Base-by-base conservation (phyloP, 2,797 vertebrate species). In the Hydrocynus forskahlii region DNA sequence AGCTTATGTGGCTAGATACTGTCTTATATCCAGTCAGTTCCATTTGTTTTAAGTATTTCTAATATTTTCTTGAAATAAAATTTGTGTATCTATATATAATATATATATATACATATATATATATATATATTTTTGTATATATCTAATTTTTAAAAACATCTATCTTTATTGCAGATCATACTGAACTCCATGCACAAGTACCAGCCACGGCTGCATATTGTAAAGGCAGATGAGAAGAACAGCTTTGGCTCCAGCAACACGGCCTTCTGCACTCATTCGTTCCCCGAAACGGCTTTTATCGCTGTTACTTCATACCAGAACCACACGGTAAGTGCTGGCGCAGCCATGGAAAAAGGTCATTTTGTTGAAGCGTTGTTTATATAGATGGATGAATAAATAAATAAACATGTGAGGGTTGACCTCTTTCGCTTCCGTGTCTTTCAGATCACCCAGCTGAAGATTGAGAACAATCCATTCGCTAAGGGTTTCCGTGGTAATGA, bases 131-230 rank as follows among this genome's bases (percentile, higher is more conserved):
- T n/a, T n/a, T n/a, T 71, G 60, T 67, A 48, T 73, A 21, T 64
- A 45, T 10, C 1, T 45, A 45, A 29, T 29, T 29, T 29, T 45
- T 7, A 7, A 45, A 45, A 45, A 45, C 1, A 7, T 10, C 86
- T 43, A 67, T 63, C 79, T 60, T 89, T 86, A 82, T 86, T 90
- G 62, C 88, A 99, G 98, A 99, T 99, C 89, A 99, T 99, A 87
- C 93, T 99, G 52, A 99, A 99, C 92, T 99, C 98, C 87, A 99
- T 99, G 98, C 98, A 99, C 92, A 99, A 99, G 75, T 99, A 99
- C 91, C 98, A 99, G 90, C 98, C 98, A 19, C 93, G 98, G 79
- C 95, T 99, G 72, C 98, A 99, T 85, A 97, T 99, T n/a, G 97
- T 99, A 80, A 98, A 98, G 86, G 98, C 97, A 0, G 98, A 99